Percentiles rank a stretch among this genome's conserved stretches.
phyloP scores from a whole-genome alignment of 2,888 invertebrate genomes.

The Seira sanloemensis region DNA sequence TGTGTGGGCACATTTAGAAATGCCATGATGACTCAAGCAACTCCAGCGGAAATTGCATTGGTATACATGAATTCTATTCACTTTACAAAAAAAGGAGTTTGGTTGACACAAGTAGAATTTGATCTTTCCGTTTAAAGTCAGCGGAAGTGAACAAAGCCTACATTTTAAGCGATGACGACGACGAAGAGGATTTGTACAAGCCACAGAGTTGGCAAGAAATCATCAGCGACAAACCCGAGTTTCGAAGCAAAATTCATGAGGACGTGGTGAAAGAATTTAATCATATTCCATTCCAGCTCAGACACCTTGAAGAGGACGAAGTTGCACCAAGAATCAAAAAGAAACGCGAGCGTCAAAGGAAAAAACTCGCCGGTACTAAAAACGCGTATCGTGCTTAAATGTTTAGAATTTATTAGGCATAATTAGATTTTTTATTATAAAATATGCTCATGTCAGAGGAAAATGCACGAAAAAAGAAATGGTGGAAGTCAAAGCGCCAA shows the following conservation, averaged over 20 bases:
- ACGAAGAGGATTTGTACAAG: constrained; percentile 34
- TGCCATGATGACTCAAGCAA: constrained; percentile 51
- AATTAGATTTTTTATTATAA: too few relatives aligned
- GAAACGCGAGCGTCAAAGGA: constrained; percentile 3
- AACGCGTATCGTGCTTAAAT: neutral
- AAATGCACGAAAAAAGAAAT: constrained; percentile 14
- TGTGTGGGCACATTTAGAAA: constrained; percentile 30
- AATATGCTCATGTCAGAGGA: neutral
- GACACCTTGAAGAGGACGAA: constrained; percentile 11
- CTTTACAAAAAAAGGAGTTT: neutral
- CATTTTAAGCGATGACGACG: constrained; percentile 27
- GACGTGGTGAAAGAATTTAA: constrained; percentile 31
- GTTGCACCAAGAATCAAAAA: constrained; percentile 35
- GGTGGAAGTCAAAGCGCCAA: constrained; percentile 33
- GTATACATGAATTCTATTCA: constrained; percentile 5
- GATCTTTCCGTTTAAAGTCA: constrained; percentile 2
- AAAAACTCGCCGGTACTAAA: constrained; percentile 7
- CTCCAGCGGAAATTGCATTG: constrained; percentile 50
- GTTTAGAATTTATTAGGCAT: too few relatives aligned
- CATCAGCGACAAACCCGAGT: constrained; percentile 34
- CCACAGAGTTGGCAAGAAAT: constrained; percentile 53
- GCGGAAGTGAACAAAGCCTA: constrained; percentile 34
- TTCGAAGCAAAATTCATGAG: constrained; percentile 19
- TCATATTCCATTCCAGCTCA: neutral
- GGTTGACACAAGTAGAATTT: neutral